A percentile compares a stretch with the other conserved stretches of the same genome.
Conservation (phyloP, 2,797 vertebrate genomes). For the Pseudochirops cupreus region DNA sequence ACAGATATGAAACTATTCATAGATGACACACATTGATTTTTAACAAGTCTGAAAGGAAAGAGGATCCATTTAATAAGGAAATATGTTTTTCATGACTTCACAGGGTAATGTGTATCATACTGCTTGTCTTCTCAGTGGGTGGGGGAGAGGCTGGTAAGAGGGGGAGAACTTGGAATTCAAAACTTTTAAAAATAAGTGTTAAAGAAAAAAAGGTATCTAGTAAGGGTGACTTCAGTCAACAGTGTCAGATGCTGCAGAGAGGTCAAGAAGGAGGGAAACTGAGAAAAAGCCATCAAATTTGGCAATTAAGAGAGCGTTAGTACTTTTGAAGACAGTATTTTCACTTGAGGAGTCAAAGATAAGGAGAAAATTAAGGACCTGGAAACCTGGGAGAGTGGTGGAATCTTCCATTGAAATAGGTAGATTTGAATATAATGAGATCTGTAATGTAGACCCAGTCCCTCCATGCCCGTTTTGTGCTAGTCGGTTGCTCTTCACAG, state of each 20-base stretch:
- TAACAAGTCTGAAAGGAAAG: not conserved
- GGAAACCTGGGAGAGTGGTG: not conserved
- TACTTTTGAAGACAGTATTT: not conserved
- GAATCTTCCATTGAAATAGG: not conserved
- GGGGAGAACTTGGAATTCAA: not conserved
- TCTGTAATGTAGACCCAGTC: not conserved
- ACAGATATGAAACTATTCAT: not conserved
- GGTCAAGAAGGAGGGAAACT: no score
- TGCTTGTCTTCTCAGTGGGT: not conserved
- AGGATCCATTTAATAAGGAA: not conserved
- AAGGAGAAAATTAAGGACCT: not conserved
- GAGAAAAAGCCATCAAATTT: no score
- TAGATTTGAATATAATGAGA: not conserved
- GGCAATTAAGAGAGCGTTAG: no score
- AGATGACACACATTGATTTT: not conserved
- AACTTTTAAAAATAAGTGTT: not conserved
- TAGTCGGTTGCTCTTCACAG: not conserved
- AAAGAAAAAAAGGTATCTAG: not conserved
- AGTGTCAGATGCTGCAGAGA: no score
- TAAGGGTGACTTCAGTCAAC: no score
- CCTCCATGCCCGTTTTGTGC: not conserved
- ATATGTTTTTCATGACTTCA: not conserved
- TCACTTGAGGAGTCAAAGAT: not conserved
- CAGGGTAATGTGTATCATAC: not conserved
- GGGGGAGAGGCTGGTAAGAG: not conserved